A percentile compares a stretch with the other conserved stretches of the same genome.
These are phyloP conservation scores for Brachynemurus nebulosus DNA, from an alignment of 2,888 invertebrate genomes.

Conservation along the genomic window DNA sequence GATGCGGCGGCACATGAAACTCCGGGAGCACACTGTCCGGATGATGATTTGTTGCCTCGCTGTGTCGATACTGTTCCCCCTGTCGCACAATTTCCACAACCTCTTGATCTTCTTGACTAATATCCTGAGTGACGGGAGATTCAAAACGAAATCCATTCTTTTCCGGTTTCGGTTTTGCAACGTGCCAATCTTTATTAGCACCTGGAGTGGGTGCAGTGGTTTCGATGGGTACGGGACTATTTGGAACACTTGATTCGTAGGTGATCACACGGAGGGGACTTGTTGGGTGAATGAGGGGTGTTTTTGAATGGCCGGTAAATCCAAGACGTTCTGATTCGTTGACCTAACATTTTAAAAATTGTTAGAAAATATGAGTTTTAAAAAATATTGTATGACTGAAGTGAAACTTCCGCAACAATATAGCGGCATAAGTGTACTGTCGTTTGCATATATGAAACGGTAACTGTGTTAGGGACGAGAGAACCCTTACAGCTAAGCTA, in stretches of 20 bases:
- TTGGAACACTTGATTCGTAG: slow-evolving; percentile 21
- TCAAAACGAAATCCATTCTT: slow-evolving; percentile 24
- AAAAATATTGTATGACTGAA: no score
- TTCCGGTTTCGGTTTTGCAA: slow-evolving; percentile 27
- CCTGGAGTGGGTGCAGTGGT: slow-evolving; percentile 26
- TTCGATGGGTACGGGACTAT: slow-evolving; percentile 35
- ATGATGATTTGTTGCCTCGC: slow-evolving; percentile 4
- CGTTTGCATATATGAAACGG: no score
- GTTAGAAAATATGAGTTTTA: no score
- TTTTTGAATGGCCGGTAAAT: no score
- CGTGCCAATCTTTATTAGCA: slow-evolving; percentile 28
- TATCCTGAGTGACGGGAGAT: slow-evolving; percentile 23
- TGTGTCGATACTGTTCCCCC: slow-evolving; percentile 20
- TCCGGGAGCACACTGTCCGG: slow-evolving; percentile 31
- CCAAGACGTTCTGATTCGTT: no score
- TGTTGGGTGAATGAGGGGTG: slow-evolving; percentile 13
- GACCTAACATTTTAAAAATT: not conserved
- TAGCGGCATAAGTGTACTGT: no score
- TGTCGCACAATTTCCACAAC: slow-evolving; percentile 37
- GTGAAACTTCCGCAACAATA: no score
- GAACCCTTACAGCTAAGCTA: no score
- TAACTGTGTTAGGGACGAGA: no score
- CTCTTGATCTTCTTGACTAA: slow-evolving; percentile 36
- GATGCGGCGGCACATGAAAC: slow-evolving; percentile 8
- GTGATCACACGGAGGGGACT: slow-evolving; percentile 17